Base-by-base conservation (phyloP, 2,113 vertebrate genomes). In the Silurus meridionalis region DNA sequence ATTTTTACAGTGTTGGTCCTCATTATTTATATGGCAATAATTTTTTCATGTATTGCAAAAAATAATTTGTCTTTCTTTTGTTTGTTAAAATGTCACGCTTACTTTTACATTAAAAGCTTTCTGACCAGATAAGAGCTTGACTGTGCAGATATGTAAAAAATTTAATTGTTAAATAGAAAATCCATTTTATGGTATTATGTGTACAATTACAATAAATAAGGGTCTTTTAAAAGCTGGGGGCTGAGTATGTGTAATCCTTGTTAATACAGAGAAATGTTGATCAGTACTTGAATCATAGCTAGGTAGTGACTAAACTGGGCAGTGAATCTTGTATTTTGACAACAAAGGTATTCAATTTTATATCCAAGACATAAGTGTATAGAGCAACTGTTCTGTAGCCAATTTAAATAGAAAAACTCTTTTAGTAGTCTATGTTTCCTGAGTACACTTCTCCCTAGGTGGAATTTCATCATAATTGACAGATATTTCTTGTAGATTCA, bases 401-500 rank as follows among this genome's bases (percentile, higher is more conserved):
- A 87, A 83, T 87, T 5, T 37, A n/a, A 71, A 69, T 57, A 53
- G 21, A 52, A 50, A 74, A 74, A 50, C 46, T 6, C 19, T 52
- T 53, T n/a, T 57, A 25, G 82, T 84, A 78, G 85, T 89, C 57
- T 83, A 91, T 66, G 86, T 90, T 88, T 92, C 91, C 90, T 89
- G 86, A 84, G 92, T 90, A 80, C 91, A 93, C 87, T 52, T 83
- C 74, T 88, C 90, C 89, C 90, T 91, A 91, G 91, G 91, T 93
- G 92, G 92, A 92, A 93, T 91, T 92, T 94, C 82, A 92, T 94
- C 93, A 92, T 94, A 95, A 94, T 94, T 94, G 94, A 94, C 94
- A 95, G 92, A 90, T 93, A 93, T 90, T 90, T 37, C 85, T 19
- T 88, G 92, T 92, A 88, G 92, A 94, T 95, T 94, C 78, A 82